Percentiles rank a stretch among this genome's conserved stretches.
phyloP scores from a whole-genome alignment of 2,113 vertebrate genomes.

The Ammodytes dubius region DNA sequence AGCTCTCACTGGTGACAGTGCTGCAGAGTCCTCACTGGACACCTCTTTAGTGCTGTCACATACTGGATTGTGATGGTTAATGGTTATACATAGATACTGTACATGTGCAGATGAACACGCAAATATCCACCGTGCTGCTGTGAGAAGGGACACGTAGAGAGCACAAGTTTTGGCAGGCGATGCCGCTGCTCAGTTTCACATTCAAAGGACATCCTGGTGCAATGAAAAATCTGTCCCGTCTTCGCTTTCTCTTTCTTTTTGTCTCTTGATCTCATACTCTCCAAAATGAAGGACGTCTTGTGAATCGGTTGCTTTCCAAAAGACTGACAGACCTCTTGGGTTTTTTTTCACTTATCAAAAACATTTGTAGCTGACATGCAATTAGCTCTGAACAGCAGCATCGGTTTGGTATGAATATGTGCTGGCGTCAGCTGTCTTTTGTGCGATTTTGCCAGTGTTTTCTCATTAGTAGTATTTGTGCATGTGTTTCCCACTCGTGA shows the following conservation, averaged over 20 bases:
- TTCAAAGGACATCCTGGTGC: conserved; percentile 49
- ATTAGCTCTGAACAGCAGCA: neutral
- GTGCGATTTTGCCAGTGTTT: neutral
- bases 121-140: neutral
- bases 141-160: conserved; percentile 41
- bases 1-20: conserved; percentile 12
- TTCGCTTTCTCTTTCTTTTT: neutral
- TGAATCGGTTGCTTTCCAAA: conserved; percentile 15
- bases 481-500: conserved; percentile 47
- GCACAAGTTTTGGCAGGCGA: conserved; percentile 25
- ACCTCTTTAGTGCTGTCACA: conserved; percentile 50
- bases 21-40: conserved; percentile 21
- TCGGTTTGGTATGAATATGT: neutral
- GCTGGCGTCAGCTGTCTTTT: conserved; percentile 12
- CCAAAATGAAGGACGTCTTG: conserved; percentile 21
- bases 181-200: neutral
- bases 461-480: conserved; percentile 35
- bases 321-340: neutral
- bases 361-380: neutral
- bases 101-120: neutral
- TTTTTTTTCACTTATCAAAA: neutral
- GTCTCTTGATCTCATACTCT: neutral
- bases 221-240: conserved; percentile 30
- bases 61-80: too few species aligned
- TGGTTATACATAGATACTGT: conserved; percentile 45